Evolutionary conservation across 2,888 invertebrate species (phyloP), one percentile per base, ranked within the genome.

Genomic region (Dendrolimus pini): DNA sequence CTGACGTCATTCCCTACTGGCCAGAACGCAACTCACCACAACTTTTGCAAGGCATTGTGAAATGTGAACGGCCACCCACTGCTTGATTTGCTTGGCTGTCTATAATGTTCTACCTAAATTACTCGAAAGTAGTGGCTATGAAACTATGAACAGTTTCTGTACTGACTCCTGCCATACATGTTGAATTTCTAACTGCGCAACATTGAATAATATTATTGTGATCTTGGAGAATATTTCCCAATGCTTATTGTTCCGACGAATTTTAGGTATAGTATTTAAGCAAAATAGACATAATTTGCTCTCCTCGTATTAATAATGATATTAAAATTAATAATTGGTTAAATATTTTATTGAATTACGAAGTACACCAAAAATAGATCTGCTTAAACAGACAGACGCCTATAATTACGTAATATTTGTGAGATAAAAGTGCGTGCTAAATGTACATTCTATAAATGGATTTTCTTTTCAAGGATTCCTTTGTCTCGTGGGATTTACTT

Each of bases 21-120:
- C 77, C 72, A 77, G 80, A 83, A 80, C 85, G 81, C 83, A 80
- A 77, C 78, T 77, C 83, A 75, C 77, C 6, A 30, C 30, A 30
- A 30, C 30, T 30, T 30, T 30, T 77, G 79, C 84, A 78, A 85
- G 84, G 82, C 81, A 85, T 89, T 90, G 90, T 89, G 90, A 89
- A 89, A 89, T 89, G 89, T 89, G 90, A 88, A 87, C 85, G 85
- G 86, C 85, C 88, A 83, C 85, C 86, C 81, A 89, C 85, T 84
- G 83, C 83, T 82, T 79, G 78, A 78, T 78, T 76, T 80, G 79
- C 77, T 76, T 80, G 77, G 77, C 78, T 78, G 77, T 72, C 47
- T 12, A 47, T 47, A 47, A 47, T 10, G 12, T 80, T 83, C 82
- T 78, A 80, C 74, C 72, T 79, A 85, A 84, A 82, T 84, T 77